Percentiles rank a stretch among this genome's conserved stretches.
Conservation (phyloP, 2,888 invertebrate genomes). For the Creontiades dilutus region DNA sequence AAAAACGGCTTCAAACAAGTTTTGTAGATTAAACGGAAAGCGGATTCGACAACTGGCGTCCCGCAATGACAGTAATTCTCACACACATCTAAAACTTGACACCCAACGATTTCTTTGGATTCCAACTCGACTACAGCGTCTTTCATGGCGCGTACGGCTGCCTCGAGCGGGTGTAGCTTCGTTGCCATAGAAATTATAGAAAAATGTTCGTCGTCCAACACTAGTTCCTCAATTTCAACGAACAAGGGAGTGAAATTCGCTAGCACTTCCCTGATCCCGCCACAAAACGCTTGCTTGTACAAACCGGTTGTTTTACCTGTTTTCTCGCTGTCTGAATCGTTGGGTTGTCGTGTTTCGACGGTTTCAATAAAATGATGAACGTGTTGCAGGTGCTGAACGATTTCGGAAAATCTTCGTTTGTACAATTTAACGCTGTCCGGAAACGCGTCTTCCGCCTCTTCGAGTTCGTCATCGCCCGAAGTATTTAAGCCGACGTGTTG, state of each 20-base stretch:
- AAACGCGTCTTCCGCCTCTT: conserved; percentile 28
- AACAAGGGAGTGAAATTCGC: conserved; percentile 45
- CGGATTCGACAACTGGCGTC: conserved; percentile 46
- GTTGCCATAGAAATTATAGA: conserved; percentile 55
- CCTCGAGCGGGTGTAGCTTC: conserved; percentile 46
- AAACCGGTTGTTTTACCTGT: conserved; percentile 49
- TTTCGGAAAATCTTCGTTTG: conserved; percentile 50
- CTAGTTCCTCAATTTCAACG: conserved; percentile 58
- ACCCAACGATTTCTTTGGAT: conserved; percentile 62
- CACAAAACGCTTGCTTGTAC: conserved; percentile 71
- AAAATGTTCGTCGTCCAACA: conserved; percentile 40
- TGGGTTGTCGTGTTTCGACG: conserved; percentile 10
- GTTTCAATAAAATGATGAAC: conserved; percentile 21
- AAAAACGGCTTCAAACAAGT: conserved; percentile 72
- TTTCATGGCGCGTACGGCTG: conserved; percentile 45
- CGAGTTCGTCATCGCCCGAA: neutral
- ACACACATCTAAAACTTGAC: conserved; percentile 71
- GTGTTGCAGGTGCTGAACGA: conserved; percentile 3
- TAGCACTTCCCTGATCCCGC: conserved; percentile 61
- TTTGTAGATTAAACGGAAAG: conserved; percentile 63
- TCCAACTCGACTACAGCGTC: conserved; percentile 60
- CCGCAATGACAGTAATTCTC: conserved; percentile 61
- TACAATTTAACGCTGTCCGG: conserved; percentile 53
- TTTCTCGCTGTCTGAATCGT: neutral
- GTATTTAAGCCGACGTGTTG: neutral